A percentile compares a stretch with the other conserved stretches of the same genome.
Evolutionary conservation across 2,888 invertebrate genomes (phyloP).

Genomic region (Taenaris catops): DNA sequence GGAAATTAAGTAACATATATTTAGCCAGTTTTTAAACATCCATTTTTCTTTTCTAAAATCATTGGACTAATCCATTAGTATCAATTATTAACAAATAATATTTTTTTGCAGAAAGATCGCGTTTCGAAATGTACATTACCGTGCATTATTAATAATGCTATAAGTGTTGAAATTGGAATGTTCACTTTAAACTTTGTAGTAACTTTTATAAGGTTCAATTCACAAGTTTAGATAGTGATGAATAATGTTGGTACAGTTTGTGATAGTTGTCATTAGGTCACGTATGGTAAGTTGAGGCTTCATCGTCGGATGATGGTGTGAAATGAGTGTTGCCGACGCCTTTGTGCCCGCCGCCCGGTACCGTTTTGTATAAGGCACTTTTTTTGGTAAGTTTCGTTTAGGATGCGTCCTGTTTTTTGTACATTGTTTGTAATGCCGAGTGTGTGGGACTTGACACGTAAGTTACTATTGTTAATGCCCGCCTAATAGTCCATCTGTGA

Average conservation of each 20-base stretch:
- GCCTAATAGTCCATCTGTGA: slow-evolving; percentile 37
- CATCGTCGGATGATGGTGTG: slow-evolving; percentile 60
- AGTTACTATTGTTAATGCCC: slow-evolving; percentile 69
- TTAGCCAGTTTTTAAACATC: too few species aligned
- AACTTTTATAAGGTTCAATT: slow-evolving; percentile 5
- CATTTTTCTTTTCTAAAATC: background rate
- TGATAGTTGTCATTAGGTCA: slow-evolving; percentile 62
- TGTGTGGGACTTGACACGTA: slow-evolving; percentile 78
- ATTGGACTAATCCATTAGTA: slow-evolving; percentile 32
- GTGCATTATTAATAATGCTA: slow-evolving; percentile 20
- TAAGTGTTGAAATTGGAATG: slow-evolving; percentile 19
- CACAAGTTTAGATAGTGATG: background rate
- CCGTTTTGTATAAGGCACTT: slow-evolving; percentile 65
- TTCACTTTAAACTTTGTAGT: slow-evolving; percentile 21
- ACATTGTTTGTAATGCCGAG: slow-evolving; percentile 71
- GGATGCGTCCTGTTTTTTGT: slow-evolving; percentile 72
- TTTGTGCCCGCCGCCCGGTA: slow-evolving; percentile 66
- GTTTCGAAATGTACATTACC: slow-evolving; percentile 40
- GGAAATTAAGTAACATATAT: too few species aligned
- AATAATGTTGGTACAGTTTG: slow-evolving; percentile 20
- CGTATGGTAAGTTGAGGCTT: slow-evolving; percentile 48
- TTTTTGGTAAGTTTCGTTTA: slow-evolving; percentile 68
- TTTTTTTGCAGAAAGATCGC: slow-evolving; percentile 46
- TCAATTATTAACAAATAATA: slow-evolving; percentile 49
- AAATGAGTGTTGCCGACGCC: slow-evolving; percentile 58